phyloP scores from a whole-genome alignment of 2,888 invertebrate species.

The Liposcelis brunnea region DNA sequence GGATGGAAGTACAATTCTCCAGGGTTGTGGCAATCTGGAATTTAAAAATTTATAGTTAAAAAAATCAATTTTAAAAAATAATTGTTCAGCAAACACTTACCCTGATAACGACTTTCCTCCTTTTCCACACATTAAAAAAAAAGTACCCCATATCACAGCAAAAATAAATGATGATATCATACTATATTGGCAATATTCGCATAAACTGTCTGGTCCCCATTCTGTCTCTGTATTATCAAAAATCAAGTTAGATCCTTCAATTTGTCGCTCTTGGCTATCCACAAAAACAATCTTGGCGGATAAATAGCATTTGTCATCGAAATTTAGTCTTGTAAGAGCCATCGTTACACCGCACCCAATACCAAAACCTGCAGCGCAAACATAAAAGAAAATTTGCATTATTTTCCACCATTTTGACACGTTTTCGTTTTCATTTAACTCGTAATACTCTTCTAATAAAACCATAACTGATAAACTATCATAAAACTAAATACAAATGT shows the following conservation, averaged over 20 bases:
- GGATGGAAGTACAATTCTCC: slow-evolving; percentile 4
- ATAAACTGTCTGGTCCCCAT: not conserved
- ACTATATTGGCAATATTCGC: not conserved
- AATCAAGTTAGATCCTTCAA: not conserved
- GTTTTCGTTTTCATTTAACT: not conserved
- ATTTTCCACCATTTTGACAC: slow-evolving; percentile 1
- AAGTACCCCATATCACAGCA: not conserved
- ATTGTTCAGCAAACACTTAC: not conserved
- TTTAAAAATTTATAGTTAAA: not conserved
- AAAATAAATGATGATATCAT: slow-evolving; percentile 1
- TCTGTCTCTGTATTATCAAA: not conserved
- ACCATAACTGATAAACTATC: too few relatives aligned
- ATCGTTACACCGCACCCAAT: not conserved
- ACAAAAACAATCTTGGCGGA: not conserved
- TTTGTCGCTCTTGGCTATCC: not conserved
- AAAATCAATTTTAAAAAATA: not conserved
- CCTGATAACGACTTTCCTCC: slow-evolving; percentile 3
- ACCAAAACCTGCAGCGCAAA: not conserved
- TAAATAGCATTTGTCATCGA: not conserved
- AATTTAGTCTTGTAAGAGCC: not conserved
- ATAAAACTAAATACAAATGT: too few relatives aligned
- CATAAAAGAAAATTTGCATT: not conserved
- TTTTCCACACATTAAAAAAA: slow-evolving; percentile 6
- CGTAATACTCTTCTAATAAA: too few relatives aligned
- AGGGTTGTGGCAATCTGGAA: not conserved